These are phyloP conservation scores for Petromus typicus DNA, from an alignment of 2,113 vertebrate genomes.

Conservation along the genomic window DNA sequence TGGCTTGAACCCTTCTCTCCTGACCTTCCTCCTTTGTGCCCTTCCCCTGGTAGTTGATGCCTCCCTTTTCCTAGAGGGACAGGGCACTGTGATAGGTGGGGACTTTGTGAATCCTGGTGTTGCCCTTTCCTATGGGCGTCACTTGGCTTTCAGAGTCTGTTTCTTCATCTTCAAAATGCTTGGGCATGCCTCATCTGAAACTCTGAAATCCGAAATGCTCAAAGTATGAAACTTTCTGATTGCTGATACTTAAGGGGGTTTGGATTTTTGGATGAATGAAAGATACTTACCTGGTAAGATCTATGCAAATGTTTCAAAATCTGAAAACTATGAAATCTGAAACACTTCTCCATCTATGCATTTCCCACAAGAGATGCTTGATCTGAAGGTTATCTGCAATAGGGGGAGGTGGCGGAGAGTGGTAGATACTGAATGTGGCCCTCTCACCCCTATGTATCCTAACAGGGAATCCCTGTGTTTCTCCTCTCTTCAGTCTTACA, in stretches of 20 bases:
- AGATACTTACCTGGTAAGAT: neutral
- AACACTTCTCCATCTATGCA: neutral
- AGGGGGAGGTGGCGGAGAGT: neutral
- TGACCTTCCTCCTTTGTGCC: neutral
- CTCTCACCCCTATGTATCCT: neutral
- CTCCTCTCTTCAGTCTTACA: neutral
- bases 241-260: neutral
- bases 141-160: neutral
- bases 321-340: neutral
- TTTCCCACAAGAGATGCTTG: neutral
- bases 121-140: neutral
- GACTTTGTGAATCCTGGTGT: accelerated
- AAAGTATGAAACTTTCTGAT: neutral
- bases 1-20: neutral
- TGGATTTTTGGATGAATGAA: neutral
- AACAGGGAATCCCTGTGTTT: neutral
- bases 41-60: neutral
- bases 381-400: neutral
- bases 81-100: neutral
- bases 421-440: neutral
- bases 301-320: neutral
- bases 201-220: neutral
- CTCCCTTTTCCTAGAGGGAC: neutral
- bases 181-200: neutral
- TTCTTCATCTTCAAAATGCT: neutral